Conservation (phyloP, 2,113 vertebrate genomes). For the human region DNA sequence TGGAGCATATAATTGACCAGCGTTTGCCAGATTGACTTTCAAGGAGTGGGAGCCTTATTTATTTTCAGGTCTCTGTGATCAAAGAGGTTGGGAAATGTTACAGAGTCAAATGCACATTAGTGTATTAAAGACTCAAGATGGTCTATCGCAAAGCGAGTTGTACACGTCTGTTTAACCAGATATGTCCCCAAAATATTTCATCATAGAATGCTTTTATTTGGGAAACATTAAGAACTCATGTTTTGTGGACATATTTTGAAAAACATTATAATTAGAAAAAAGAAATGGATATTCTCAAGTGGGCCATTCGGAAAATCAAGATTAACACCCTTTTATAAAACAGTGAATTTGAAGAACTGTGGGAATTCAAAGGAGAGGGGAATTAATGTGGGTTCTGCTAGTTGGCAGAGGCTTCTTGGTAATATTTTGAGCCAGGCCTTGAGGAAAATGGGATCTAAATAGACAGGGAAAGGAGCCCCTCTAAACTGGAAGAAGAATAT, state of each 20-base stretch:
- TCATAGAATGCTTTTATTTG: slow-evolving; percentile 26
- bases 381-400: background rate
- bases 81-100: background rate
- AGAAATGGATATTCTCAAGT: slow-evolving; percentile 21
- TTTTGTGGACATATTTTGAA: background rate
- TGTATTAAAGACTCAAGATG: background rate
- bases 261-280: slow-evolving; percentile 51
- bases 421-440: background rate
- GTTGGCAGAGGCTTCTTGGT: background rate
- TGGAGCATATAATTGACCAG: background rate
- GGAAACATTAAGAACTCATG: background rate
- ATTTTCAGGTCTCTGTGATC: slow-evolving; percentile 6
- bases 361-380: background rate
- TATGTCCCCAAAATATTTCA: background rate
- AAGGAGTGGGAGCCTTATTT: background rate
- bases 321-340: slow-evolving; percentile 45
- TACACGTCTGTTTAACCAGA: background rate
- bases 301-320: slow-evolving; percentile 24
- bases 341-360: background rate
- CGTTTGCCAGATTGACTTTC: background rate
- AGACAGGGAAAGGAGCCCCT: background rate
- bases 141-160: background rate
- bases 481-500: background rate
- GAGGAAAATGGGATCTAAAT: background rate
- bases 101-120: background rate